Percentiles rank a stretch among this genome's conserved stretches.
Conservation (phyloP, 2,888 invertebrate species). For the Leptinotarsa peninsularis region DNA sequence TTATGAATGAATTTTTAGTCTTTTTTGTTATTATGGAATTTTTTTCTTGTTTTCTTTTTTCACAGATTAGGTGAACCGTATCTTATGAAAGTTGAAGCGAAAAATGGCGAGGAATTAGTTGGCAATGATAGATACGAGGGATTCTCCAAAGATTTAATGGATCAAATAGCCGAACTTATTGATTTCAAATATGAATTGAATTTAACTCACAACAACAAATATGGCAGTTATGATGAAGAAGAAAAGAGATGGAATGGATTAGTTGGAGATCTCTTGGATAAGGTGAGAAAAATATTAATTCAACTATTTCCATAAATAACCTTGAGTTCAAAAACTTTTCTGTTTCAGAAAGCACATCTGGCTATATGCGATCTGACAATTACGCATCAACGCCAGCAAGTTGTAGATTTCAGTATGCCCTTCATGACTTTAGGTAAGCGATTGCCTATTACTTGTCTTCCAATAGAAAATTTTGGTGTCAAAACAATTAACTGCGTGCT, state of each 20-base stretch:
- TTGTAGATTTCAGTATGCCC: conserved; percentile 95
- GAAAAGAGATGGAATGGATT: conserved; percentile 84
- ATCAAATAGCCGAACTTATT: conserved; percentile 49
- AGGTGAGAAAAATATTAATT: conserved; percentile 67
- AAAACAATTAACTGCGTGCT: too few species aligned
- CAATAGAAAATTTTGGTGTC: too few species aligned
- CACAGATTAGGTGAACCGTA: conserved; percentile 78
- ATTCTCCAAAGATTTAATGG: conserved; percentile 90
- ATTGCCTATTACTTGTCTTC: too few species aligned
- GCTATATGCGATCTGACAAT: conserved; percentile 97
- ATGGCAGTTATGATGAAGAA: conserved; percentile 76
- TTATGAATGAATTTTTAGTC: too few species aligned
- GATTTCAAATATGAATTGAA: conserved; percentile 67
- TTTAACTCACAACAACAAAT: conserved; percentile 75
- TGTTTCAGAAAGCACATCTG: conserved; percentile 87
- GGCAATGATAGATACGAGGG: conserved; percentile 88
- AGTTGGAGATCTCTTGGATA: conserved; percentile 79
- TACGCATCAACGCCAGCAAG: conserved; percentile 86
- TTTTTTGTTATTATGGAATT: too few species aligned
- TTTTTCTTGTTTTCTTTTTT: not conserved
- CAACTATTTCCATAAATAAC: too few species aligned
- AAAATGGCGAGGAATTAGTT: conserved; percentile 68
- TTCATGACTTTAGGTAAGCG: conserved; percentile 87
- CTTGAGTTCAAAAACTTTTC: not conserved
- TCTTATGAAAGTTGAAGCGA: conserved; percentile 69